Base-by-base conservation (phyloP, 2,113 vertebrate species). In the Toxotes jaculatrix region DNA sequence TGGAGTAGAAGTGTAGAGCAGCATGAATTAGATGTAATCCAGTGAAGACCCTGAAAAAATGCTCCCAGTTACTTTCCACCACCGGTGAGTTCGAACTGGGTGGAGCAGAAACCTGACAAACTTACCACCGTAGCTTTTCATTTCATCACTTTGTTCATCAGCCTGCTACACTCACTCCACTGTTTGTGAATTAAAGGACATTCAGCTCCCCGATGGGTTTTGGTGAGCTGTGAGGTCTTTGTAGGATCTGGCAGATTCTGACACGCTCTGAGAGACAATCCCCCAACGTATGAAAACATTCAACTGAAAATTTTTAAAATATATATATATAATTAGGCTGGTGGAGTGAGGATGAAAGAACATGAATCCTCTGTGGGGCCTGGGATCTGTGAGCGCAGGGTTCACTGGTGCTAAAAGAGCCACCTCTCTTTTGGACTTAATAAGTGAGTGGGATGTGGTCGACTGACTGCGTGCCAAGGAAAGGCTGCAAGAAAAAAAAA, bases 271-370 rank as follows among this genome's bases (percentile, higher is more conserved):
- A 74, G 23, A 76, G 60, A 4, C 23, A 42, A 27, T 14, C 49
- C 40, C 57, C 43, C 19, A 1, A 34, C n/a, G 47, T 38, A 36
- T 66, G 13, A 79, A 88, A 88, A 79, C 53, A 77, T 51, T 73
- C 68, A 53, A 34, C 13, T 47, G 4, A 61, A 61, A 74, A 63
- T 55, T 16, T 74, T 8, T 51, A 27, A 27, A 60, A 3, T 42
- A 2, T 10, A 42, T 10, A 42, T 43, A 19, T 61, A 27, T 89
- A 89, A 90, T 90, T 85, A 83, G 49, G 63, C 74, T 72, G 23
- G 63, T 80, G 36, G 45, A 53, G 74, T 31, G 74, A 77, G 62
- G 86, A 87, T 91, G 81, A 90, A 89, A 89, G 71, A 40, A 11
- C 42, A 42, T 4, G 47, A 36, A 57, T 53, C 40, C 63, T 82